These are phyloP conservation scores for Meriones unguiculatus DNA, from an alignment of 2,113 vertebrate genomes.

Conservation along the genomic window DNA sequence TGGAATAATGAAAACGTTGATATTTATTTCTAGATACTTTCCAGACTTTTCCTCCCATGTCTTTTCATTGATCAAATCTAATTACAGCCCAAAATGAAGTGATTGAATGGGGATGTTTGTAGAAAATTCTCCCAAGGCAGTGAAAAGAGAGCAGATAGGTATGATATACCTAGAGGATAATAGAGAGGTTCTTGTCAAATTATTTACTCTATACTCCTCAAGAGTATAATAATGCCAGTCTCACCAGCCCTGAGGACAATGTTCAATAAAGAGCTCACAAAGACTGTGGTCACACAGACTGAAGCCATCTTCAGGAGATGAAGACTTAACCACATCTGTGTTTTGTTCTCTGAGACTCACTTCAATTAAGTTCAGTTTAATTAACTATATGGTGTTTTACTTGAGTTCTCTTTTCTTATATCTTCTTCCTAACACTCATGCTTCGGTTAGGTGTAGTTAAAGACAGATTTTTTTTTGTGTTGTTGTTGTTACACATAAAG, in stretches of 20 bases:
- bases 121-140: not conserved
- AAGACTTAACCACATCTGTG: not conserved
- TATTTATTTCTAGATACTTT: not conserved
- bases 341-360: not conserved
- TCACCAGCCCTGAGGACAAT: not conserved
- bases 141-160: not conserved
- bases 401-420: not conserved
- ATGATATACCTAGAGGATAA: not conserved
- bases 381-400: not conserved
- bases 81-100: not conserved
- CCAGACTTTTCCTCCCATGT: accelerated
- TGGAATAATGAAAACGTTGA: not conserved
- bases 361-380: not conserved
- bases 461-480: not conserved
- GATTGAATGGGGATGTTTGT: not conserved
- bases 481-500: not conserved
- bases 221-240: not conserved
- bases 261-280: not conserved
- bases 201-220: not conserved
- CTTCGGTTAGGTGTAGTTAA: not conserved
- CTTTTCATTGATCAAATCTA: not conserved
- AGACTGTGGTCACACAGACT: not conserved
- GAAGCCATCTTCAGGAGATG: not conserved
- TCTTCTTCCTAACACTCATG: not conserved
- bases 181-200: not conserved